Evolutionary conservation across 2,797 vertebrate genomes (phyloP).

Genomic region (Halcyon badia): DNA sequence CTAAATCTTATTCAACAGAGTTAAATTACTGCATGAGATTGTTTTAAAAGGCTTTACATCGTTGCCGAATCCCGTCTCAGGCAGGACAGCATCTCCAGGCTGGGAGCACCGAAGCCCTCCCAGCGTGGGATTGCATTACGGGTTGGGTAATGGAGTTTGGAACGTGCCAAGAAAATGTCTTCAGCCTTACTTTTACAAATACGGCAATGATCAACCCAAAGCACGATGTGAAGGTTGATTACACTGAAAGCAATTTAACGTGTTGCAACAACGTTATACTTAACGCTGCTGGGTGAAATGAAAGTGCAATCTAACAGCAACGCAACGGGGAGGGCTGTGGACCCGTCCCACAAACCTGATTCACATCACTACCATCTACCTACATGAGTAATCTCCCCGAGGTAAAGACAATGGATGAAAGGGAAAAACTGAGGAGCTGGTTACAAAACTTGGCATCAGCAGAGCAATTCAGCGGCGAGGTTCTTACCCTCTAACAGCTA

Average conservation of each 20-base stretch:
- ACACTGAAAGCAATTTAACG: not conserved
- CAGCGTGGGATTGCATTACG: not conserved
- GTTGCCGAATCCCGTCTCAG: not conserved
- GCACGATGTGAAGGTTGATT: not conserved
- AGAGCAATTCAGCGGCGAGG: not conserved
- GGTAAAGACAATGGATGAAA: not conserved
- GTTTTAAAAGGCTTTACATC: not conserved
- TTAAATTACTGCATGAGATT: not conserved
- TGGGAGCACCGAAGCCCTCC: not conserved
- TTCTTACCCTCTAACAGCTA: not conserved
- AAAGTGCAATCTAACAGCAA: not conserved
- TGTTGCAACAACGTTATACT: not conserved
- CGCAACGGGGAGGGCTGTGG: not conserved
- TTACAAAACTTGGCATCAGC: not conserved
- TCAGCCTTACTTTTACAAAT: conserved; percentile 28
- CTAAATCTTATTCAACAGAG: not conserved
- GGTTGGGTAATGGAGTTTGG: not conserved
- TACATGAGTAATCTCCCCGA: not conserved
- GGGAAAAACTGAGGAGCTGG: not conserved
- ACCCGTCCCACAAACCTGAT: not conserved
- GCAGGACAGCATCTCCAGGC: not conserved
- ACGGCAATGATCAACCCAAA: conserved; percentile 41
- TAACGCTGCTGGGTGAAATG: not conserved
- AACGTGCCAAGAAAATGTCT: conserved; percentile 36
- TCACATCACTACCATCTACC: not conserved